Evolutionary conservation across 2,888 invertebrate genomes (phyloP).

Genomic region (Rhamphomyia laevipes): DNA sequence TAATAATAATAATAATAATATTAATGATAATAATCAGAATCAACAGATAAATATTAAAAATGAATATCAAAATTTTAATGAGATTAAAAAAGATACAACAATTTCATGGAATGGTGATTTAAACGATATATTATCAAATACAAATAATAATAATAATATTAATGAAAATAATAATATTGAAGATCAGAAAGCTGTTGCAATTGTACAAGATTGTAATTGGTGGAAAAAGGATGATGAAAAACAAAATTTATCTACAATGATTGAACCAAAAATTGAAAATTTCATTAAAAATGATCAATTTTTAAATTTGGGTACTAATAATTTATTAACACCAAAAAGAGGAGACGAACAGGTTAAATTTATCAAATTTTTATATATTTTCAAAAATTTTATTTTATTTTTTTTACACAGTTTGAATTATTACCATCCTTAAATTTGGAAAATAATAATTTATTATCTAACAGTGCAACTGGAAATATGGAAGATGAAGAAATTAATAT

Average conservation of each 20-base stretch:
- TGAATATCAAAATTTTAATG: background rate
- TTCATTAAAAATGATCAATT: slow-evolving; percentile 1
- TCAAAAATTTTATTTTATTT: too few species aligned
- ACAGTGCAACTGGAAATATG: background rate
- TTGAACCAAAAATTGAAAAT: background rate
- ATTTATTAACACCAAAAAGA: slow-evolving; percentile 7
- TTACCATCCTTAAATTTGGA: too few species aligned
- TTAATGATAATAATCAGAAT: background rate
- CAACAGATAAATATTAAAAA: background rate
- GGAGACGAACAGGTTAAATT: slow-evolving; percentile 1
- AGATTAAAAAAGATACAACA: too few species aligned
- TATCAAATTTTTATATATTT: too few species aligned
- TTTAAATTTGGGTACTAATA: slow-evolving; percentile 9
- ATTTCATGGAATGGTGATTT: too few species aligned
- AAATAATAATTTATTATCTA: too few species aligned
- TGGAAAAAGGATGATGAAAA: slow-evolving; percentile 5
- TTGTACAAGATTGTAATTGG: slow-evolving; percentile 6
- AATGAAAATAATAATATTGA: background rate
- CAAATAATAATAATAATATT: background rate
- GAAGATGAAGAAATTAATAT: slow-evolving; percentile 3
- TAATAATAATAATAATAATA: too few species aligned
- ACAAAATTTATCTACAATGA: too few species aligned
- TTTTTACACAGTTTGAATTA: too few species aligned
- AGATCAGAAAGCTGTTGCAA: slow-evolving; percentile 5
- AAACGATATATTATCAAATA: too few species aligned